Evolutionary conservation across 2,113 vertebrate genomes (phyloP), one percentile per base, ranked within the genome.

Genomic region (Epinephelus moara): DNA sequence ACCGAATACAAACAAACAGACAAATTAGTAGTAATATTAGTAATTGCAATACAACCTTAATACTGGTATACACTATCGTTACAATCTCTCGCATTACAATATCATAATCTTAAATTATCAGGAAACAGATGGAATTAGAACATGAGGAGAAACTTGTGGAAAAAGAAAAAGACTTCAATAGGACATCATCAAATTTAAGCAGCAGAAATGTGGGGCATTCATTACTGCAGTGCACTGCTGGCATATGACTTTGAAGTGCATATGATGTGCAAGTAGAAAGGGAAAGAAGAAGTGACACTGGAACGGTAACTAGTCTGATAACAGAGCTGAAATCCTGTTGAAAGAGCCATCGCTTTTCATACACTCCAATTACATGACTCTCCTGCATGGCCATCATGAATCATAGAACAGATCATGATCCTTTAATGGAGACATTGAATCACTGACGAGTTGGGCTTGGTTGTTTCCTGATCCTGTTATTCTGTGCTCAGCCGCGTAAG

Each of bases 381-480:
- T 86, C 85, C 88, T 82, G 82, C 89, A 64, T 75, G 83, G 92
- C 85, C 85, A 82, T 90, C 94, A 93, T 94, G 85, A 94, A 94
- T 94, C 91, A 94, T 94, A 90, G 85, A 94, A 82, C 78, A 92
- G 80, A 93, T 92, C 94, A 90, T 90, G 82, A 88, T 92, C 91
- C 84, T 91, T 92, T 93, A 92, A 94, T 93, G 90, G 86, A 90
- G 75, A 90, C 80, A 75, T 61, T 85, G 90, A 87, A 86, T 89
- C 81, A 87, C 86, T 88, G 90, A 89, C 86, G 86, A 75, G 73
- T 89, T 68, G 74, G 82, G 75, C 77, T 78, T 14, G 49, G 81
- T 85, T 82, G 79, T 89, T 88, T 92, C 85, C 78, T 72, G 62
- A 84, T 84, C 56, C 59, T 68, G 84, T 77, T 80, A 76, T 62